Evolutionary conservation across 2,113 vertebrate genomes (phyloP).

Genomic region (Pelodiscus sinensis): DNA sequence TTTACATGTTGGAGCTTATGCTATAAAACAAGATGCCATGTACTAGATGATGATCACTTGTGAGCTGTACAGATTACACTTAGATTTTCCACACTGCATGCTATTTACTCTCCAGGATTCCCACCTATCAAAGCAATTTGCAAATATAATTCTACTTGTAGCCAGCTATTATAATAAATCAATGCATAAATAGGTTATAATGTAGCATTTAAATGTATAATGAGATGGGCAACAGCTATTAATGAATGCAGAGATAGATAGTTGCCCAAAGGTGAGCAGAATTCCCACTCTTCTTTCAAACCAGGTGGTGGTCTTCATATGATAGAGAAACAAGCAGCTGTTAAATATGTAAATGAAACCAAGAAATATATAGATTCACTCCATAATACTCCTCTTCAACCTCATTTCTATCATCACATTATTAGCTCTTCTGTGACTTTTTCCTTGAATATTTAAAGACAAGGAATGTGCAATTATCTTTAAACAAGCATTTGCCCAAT

Average conservation of each 20-base stretch:
- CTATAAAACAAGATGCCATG: background rate
- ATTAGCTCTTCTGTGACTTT: constrained; percentile 17
- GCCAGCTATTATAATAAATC: constrained; percentile 57
- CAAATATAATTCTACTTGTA: constrained; percentile 62
- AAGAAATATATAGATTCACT: constrained; percentile 10
- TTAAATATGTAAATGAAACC: constrained; percentile 67
- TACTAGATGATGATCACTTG: background rate
- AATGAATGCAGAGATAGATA: constrained; percentile 71
- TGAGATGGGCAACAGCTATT: constrained; percentile 59
- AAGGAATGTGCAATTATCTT: constrained; percentile 17
- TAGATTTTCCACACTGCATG: background rate
- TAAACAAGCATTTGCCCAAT: constrained; percentile 17
- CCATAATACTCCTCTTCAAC: constrained; percentile 20
- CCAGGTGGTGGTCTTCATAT: constrained; percentile 37
- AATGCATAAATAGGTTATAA: constrained; percentile 69
- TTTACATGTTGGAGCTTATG: background rate
- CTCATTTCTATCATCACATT: constrained; percentile 38
- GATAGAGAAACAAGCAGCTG: constrained; percentile 52
- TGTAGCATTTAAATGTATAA: constrained; percentile 59
- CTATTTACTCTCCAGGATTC: background rate
- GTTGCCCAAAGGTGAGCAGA: constrained; percentile 67
- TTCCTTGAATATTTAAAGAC: constrained; percentile 60
- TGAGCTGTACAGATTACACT: background rate
- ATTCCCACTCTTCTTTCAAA: constrained; percentile 57
- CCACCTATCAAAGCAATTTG: constrained; percentile 53